These are phyloP conservation scores for Semnornis frantzii DNA, from an alignment of 2,113 vertebrate species.

Conservation along the genomic window DNA sequence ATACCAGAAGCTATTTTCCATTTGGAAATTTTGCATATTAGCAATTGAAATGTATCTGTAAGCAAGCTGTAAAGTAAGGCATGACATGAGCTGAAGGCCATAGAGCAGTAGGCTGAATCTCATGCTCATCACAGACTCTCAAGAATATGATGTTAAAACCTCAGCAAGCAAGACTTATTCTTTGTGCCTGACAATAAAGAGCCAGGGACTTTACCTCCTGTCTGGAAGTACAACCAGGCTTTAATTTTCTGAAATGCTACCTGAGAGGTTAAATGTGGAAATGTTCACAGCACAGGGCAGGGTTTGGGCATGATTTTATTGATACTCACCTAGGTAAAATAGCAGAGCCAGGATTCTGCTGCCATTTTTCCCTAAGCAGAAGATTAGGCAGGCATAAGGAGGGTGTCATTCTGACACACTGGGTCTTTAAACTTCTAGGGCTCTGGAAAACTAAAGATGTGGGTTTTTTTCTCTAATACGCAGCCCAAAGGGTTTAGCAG, in stretches of 20 bases:
- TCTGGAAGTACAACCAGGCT: neutral
- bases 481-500: neutral
- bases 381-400: neutral
- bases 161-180: neutral
- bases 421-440: neutral
- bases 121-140: neutral
- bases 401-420: neutral
- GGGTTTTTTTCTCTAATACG: neutral
- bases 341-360: neutral
- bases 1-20: constrained; percentile 62
- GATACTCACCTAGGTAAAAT: neutral
- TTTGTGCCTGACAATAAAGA: neutral
- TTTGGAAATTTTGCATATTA: constrained; percentile 52
- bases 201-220: neutral
- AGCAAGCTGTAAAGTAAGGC: neutral
- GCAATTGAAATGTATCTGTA: constrained; percentile 15
- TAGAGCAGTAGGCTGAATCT: neutral
- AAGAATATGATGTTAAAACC: neutral
- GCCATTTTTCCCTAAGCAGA: neutral
- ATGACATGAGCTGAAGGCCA: neutral
- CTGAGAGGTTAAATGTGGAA: neutral
- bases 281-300: neutral
- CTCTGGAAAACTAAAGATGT: neutral
- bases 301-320: neutral
- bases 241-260: neutral